phyloP scores from a whole-genome alignment of 2,888 invertebrate species.

The Mesorhabditis spiculigera region DNA sequence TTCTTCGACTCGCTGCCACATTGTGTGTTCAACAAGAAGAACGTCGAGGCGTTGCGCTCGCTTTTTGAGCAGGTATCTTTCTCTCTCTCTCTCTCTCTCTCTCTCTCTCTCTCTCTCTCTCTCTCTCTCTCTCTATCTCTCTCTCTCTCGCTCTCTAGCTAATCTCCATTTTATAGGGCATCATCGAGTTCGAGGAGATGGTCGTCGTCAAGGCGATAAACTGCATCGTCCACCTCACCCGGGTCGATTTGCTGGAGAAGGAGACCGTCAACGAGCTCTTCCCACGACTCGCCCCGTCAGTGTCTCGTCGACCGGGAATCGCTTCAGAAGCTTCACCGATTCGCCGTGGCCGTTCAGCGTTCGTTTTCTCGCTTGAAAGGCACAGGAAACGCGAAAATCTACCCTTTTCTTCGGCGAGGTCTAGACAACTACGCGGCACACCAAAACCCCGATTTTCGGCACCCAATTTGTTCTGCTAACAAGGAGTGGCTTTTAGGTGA shows the following conservation, averaged over 20 bases:
- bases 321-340: conserved; percentile 6
- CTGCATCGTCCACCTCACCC: conserved; percentile 74
- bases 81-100: background rate
- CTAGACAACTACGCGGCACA: no score
- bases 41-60: conserved; percentile 21
- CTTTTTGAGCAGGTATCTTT: conserved; percentile 24
- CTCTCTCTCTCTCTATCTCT: no score
- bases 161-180: conserved; percentile 67
- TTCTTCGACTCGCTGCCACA: conserved; percentile 93
- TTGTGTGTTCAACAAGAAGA: conserved; percentile 61
- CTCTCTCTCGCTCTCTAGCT: background rate
- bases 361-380: no score
- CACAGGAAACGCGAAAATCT: no score
- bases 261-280: conserved; percentile 76
- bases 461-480: no score
- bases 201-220: conserved; percentile 80
- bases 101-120: no score
- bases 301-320: conserved; percentile 71
- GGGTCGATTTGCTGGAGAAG: conserved; percentile 75
- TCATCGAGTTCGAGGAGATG: conserved; percentile 91
- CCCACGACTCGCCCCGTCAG: conserved; percentile 78
- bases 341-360: background rate
- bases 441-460: no score
- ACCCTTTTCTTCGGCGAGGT: no score
- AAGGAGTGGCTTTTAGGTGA: no score